phyloP scores from a whole-genome alignment of 2,888 invertebrate genomes.

The Drosophila quasianomalipes region DNA sequence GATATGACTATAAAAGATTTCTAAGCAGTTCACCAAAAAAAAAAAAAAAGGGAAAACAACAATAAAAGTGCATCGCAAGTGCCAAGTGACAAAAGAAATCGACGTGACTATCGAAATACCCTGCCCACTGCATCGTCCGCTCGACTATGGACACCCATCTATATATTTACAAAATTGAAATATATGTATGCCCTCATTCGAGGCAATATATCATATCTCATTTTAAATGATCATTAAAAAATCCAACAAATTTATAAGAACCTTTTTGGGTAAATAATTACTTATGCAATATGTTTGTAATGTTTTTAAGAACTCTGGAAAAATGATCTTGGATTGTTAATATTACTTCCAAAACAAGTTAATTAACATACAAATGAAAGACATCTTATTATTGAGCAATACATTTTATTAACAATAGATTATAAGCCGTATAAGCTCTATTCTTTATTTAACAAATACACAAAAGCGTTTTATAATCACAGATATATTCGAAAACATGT shows the following conservation, averaged over 20 bases:
- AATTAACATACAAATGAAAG: background rate
- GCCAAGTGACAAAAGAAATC: conserved; percentile 5
- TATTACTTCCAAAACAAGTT: background rate
- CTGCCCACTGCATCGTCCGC: background rate
- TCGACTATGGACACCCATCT: background rate
- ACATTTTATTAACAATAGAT: background rate
- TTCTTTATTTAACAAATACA: background rate
- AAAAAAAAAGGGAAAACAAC: background rate
- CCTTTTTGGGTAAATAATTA: too few relatives aligned
- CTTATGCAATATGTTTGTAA: too few relatives aligned
- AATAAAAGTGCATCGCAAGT: conserved; percentile 6
- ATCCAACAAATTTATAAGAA: background rate
- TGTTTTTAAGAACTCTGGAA: background rate
- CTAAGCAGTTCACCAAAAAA: conserved; percentile 11
- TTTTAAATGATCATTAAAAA: background rate
- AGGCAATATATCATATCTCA: too few relatives aligned
- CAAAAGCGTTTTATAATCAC: background rate
- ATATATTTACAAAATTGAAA: background rate
- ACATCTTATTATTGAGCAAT: background rate
- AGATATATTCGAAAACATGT: background rate
- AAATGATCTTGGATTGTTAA: background rate
- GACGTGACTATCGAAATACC: background rate
- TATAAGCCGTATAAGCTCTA: background rate
- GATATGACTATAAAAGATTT: conserved; percentile 65
- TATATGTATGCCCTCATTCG: too few relatives aligned